Evolutionary conservation across 2,888 invertebrate species (phyloP).

Genomic region (Minunthozetes semirufus): DNA sequence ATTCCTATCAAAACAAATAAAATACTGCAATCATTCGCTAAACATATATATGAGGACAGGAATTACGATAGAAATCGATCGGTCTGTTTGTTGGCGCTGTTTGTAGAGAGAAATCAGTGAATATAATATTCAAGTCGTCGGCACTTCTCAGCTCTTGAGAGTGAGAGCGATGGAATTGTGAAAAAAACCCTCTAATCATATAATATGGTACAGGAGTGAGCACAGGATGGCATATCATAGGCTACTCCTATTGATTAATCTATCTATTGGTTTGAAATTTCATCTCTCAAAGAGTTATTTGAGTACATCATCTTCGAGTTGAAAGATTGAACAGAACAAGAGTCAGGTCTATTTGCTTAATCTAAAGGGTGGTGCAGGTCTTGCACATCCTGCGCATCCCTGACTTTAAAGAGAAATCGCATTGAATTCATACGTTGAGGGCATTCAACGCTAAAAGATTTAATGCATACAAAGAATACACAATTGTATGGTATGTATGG

Average conservation of each 20-base stretch:
- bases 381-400: too few species aligned
- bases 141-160: slow-evolving; percentile 7
- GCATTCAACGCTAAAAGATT: neutral
- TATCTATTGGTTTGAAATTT: too few species aligned
- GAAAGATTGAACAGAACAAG: too few species aligned
- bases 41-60: neutral
- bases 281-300: too few species aligned
- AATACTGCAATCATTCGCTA: slow-evolving; percentile 1
- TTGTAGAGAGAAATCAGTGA: neutral
- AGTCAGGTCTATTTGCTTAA: neutral
- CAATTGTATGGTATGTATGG: neutral
- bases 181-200: too few species aligned
- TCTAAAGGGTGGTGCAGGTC: too few species aligned
- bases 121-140: slow-evolving; percentile 18
- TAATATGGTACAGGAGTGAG: too few species aligned
- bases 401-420: too few species aligned
- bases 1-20: slow-evolving; percentile 28
- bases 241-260: too few species aligned
- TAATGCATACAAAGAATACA: neutral
- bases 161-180: neutral
- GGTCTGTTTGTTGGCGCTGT: neutral
- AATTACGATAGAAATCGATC: neutral
- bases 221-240: too few species aligned
- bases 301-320: too few species aligned
- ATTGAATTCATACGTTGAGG: neutral